These are phyloP conservation scores for Leptinotarsa rubiginosa DNA, from an alignment of 2,888 invertebrate genomes.

Conservation along the genomic window DNA sequence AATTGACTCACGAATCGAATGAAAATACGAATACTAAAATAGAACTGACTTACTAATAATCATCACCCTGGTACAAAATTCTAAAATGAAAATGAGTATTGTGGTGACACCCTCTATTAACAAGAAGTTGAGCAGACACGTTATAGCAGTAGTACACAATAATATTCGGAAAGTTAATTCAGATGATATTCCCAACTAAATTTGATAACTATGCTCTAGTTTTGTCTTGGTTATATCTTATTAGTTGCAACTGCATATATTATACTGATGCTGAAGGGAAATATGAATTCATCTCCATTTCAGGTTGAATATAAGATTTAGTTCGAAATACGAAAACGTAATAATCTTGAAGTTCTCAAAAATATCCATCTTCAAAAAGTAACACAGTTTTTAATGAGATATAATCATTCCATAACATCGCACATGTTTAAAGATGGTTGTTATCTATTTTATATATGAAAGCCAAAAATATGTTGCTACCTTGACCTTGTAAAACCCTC, in stretches of 20 bases:
- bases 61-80: neutral
- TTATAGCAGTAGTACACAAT: neutral
- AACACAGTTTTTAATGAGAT: too few relatives aligned
- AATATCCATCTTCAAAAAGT: constrained; percentile 32
- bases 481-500: too few relatives aligned
- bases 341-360: constrained; percentile 30
- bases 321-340: constrained; percentile 29
- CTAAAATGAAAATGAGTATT: neutral
- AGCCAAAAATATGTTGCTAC: too few relatives aligned
- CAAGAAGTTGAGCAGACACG: neutral
- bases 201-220: neutral
- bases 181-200: neutral
- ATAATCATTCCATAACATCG: too few relatives aligned
- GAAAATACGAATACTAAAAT: too few relatives aligned
- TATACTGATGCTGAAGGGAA: constrained; percentile 23
- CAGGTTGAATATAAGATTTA: constrained; percentile 19
- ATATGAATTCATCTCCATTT: constrained; percentile 41
- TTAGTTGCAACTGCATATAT: constrained; percentile 13
- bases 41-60: too few relatives aligned
- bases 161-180: neutral
- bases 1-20: too few relatives aligned
- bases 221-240: neutral
- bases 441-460: too few relatives aligned
- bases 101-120: neutral
- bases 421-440: too few relatives aligned